A percentile compares a stretch with the other conserved stretches of the same genome.
phyloP scores from a whole-genome alignment of 2,113 vertebrate species.

The Ceyx cyanopectus region DNA sequence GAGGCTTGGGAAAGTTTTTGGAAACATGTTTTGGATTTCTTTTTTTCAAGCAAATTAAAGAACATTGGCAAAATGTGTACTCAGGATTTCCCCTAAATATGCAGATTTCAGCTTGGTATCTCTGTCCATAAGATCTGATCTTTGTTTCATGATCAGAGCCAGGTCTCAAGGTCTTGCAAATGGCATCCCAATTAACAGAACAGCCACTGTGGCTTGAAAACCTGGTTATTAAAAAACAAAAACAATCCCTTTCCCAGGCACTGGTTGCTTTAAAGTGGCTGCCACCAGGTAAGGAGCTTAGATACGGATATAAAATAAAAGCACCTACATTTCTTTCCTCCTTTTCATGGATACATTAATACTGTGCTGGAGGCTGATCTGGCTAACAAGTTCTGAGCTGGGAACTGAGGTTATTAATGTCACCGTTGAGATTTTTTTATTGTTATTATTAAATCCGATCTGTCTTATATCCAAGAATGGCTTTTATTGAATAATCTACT shows the following conservation, averaged over 20 bases:
- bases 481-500: conserved; percentile 39
- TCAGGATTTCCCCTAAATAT: not conserved
- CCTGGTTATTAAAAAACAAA: conserved; percentile 37
- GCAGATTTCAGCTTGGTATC: not conserved
- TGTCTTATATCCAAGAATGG: not conserved
- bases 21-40: not conserved
- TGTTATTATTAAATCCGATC: conserved; percentile 34
- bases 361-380: conserved; percentile 62
- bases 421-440: conserved; percentile 23
- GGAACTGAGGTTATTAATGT: conserved; percentile 58
- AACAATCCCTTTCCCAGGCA: conserved; percentile 5
- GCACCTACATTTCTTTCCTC: conserved; percentile 28
- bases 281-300: conserved; percentile 47
- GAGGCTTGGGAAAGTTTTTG: conserved; percentile 18
- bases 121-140: conserved; percentile 1
- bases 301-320: conserved; percentile 53
- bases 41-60: conserved; percentile 26
- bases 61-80: not conserved
- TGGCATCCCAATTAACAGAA: conserved; percentile 58
- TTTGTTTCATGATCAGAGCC: conserved; percentile 43
- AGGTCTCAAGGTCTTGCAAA: conserved; percentile 48
- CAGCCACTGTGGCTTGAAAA: not conserved
- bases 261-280: conserved; percentile 36
- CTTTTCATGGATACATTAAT: not conserved
- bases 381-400: conserved; percentile 65